Evolutionary conservation across 2,888 invertebrate species (phyloP).

Genomic region (Xanthia icteritia): DNA sequence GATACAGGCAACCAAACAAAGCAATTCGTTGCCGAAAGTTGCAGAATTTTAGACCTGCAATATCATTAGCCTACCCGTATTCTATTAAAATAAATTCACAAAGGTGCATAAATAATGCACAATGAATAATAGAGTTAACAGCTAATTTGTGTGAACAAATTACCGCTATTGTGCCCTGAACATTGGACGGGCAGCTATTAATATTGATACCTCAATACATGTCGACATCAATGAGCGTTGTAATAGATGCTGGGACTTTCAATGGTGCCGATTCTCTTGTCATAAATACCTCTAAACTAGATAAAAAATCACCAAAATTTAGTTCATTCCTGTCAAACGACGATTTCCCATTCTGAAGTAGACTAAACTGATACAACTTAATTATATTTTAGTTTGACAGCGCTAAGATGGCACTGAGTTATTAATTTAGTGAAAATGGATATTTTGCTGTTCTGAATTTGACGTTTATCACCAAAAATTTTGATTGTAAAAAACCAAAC

Average conservation of each 20-base stretch:
- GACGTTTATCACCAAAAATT: no score
- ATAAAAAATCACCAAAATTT: no score
- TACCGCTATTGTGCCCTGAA: constrained; percentile 40
- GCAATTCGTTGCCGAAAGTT: constrained; percentile 1
- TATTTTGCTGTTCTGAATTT: no score
- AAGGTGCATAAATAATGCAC: constrained; percentile 57
- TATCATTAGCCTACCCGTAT: constrained; percentile 15
- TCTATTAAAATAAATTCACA: constrained; percentile 44
- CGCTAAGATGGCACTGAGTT: no score
- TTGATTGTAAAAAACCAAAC: no score
- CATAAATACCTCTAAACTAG: no score
- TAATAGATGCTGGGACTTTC: constrained; percentile 10
- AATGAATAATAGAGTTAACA: constrained; percentile 56
- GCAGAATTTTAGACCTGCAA: neutral
- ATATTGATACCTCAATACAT: constrained; percentile 43
- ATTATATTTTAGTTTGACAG: no score
- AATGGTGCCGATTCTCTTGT: no score
- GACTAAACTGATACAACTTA: no score
- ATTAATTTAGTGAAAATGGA: no score
- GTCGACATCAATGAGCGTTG: constrained; percentile 34
- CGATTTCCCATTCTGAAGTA: no score
- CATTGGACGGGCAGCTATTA: constrained; percentile 23
- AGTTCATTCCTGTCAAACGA: no score
- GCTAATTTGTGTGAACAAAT: constrained; percentile 63
- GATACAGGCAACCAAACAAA: neutral